Evolutionary conservation across 1,140 invertebrate genomes (phyloP).

Genomic region (Cepaea nemoralis): DNA sequence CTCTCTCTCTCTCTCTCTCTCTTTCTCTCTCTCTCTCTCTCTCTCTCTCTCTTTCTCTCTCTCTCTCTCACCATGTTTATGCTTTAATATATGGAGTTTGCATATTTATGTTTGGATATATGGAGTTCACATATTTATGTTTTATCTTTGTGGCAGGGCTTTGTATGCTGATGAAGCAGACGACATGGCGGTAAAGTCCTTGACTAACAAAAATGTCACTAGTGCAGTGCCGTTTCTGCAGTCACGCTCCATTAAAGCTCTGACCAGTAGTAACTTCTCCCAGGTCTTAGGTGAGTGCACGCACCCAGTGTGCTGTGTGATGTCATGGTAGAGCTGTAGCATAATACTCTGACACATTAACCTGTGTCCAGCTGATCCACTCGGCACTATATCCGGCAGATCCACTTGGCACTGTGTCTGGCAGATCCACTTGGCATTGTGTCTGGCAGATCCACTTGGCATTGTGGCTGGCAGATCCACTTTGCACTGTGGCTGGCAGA

Average conservation of each 20-base stretch:
- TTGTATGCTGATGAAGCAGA: conserved; percentile 25
- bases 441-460: no score
- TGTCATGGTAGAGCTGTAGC: not conserved
- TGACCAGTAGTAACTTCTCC: not conserved
- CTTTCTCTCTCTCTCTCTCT: no score
- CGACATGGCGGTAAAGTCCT: not conserved
- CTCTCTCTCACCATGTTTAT: not conserved
- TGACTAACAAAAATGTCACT: not conserved
- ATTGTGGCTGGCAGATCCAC: no score
- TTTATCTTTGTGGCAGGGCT: not conserved
- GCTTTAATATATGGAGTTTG: no score
- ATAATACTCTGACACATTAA: no score
- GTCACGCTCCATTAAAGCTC: conserved; percentile 10
- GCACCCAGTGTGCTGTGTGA: not conserved
- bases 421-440: no score
- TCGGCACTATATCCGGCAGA: no score
- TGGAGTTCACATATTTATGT: not conserved
- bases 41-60: not conserved
- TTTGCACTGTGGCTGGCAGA: no score
- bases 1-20: no score
- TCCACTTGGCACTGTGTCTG: no score
- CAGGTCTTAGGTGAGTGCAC: not conserved
- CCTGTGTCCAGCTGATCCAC: no score
- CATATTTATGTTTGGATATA: no score
- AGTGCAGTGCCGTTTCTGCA: not conserved